Evolutionary conservation across 2,888 invertebrate genomes (phyloP).

Genomic region (Agrochola lota): DNA sequence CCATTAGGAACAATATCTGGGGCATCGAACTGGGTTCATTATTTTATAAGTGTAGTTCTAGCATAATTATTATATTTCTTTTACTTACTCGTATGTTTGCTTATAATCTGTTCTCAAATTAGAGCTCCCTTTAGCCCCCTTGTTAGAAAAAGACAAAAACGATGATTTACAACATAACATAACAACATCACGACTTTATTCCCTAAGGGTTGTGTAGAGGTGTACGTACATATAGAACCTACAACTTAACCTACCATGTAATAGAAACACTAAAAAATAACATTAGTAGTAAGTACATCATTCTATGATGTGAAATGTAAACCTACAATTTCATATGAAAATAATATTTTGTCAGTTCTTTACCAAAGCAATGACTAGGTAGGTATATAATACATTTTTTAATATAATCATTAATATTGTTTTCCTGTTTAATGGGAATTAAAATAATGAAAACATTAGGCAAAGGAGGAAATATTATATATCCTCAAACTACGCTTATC

Average conservation of each 20-base stretch:
- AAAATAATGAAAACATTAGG: not conserved
- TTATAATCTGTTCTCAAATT: not conserved
- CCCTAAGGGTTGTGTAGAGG: not conserved
- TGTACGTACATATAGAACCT: not conserved
- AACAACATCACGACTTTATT: not conserved
- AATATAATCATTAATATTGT: not conserved
- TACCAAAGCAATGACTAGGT: not conserved
- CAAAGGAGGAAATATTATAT: not conserved
- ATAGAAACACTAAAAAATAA: not conserved
- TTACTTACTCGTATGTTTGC: not conserved
- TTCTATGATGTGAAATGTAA: not conserved
- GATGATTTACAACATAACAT: not conserved
- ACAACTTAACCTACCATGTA: not conserved
- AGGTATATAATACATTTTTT: not conserved
- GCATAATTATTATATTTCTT: no score
- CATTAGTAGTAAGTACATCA: not conserved
- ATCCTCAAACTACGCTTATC: not conserved
- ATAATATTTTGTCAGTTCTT: not conserved
- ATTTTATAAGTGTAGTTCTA: not conserved
- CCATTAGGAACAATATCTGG: constrained; percentile 8
- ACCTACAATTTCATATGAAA: not conserved
- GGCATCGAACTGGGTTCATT: constrained; percentile 14
- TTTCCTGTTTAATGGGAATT: not conserved
- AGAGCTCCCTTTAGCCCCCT: no score
- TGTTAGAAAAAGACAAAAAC: not conserved